phyloP scores from a whole-genome alignment of 2,113 vertebrate species.

The Caracal caracal region DNA sequence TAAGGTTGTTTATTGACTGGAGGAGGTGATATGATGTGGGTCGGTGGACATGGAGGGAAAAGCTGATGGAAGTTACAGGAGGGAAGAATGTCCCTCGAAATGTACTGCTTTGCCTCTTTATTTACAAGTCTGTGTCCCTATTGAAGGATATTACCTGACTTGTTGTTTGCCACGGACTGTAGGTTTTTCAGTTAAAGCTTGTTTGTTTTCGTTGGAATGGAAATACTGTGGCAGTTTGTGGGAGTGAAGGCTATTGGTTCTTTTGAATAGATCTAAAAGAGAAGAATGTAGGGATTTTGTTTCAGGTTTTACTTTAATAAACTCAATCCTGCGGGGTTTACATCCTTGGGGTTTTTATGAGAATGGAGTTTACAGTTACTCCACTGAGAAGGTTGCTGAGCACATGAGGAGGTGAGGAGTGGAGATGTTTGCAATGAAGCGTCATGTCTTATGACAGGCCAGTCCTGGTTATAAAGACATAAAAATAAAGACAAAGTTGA shows the following conservation, averaged over 20 bases:
- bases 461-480: background rate
- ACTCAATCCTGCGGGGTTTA: slow-evolving; percentile 9
- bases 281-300: background rate
- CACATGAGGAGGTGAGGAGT: background rate
- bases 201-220: slow-evolving; percentile 33
- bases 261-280: background rate
- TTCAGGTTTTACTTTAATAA: slow-evolving; percentile 55
- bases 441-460: background rate
- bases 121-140: background rate
- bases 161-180: background rate
- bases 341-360: background rate
- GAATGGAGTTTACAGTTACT: background rate
- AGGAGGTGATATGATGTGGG: background rate
- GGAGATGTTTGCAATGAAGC: rapidly evolving
- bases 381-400: background rate
- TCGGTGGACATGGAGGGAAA: background rate
- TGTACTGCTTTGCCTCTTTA: background rate
- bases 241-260: slow-evolving; percentile 25
- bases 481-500: background rate
- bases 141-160: background rate
- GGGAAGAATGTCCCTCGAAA: background rate
- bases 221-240: background rate
- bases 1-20: background rate
- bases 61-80: background rate
- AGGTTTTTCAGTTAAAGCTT: slow-evolving; percentile 45